Base-by-base conservation (phyloP, 2,888 invertebrate genomes). In the Mantis religiosa region DNA sequence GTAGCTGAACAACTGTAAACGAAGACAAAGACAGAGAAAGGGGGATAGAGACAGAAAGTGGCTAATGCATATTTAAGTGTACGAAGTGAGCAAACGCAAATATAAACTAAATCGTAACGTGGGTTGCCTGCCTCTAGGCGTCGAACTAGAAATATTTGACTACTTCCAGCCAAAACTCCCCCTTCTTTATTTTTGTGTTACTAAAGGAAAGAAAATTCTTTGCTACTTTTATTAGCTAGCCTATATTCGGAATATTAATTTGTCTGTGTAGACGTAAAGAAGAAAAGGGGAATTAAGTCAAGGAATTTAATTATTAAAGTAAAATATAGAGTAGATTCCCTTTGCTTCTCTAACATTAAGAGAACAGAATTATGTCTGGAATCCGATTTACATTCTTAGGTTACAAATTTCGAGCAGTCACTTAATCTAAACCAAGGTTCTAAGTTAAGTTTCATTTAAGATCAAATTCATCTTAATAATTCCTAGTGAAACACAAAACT, bases 61-160 rank as follows among this genome's bases (percentile, higher is more conserved):
- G 84, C 88, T 88, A 88, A 88, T 88, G 88, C 88, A 88, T 88
- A 88, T 88, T 88, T 88, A 88, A 88, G 88, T 71, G 88, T 47
- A 71, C 54, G 54, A 71, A 71, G 54, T 20, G 54, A 71, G 54
- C 54, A 71, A 20, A 71, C 54, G 54, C 54, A 20, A 71, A 71
- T 71, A 86, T 81, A 86, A 86, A 86, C 25, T 86, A 86, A 30
- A 81, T 81, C 81, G 81, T 30, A 85, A 85, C 15, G 47, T 20
- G 54, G 54, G 54, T 71, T 71, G 54, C 54, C 54, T 71, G 54
- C 54, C 54, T 71, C 20, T 20, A 71, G 20, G 20, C 54, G 54
- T 71, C 54, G 54, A 71, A 71, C 54, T 71, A 71, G 54, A 71
- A 71, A 71, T 71, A 71, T 71, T 71, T 20, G 20, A 25, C 54